Evolutionary conservation across 35 echinoderm and acorn worm genomes (phyloP), one percentile per base, ranked within the genome.

Genomic region (Ophiothrix spiculata): DNA sequence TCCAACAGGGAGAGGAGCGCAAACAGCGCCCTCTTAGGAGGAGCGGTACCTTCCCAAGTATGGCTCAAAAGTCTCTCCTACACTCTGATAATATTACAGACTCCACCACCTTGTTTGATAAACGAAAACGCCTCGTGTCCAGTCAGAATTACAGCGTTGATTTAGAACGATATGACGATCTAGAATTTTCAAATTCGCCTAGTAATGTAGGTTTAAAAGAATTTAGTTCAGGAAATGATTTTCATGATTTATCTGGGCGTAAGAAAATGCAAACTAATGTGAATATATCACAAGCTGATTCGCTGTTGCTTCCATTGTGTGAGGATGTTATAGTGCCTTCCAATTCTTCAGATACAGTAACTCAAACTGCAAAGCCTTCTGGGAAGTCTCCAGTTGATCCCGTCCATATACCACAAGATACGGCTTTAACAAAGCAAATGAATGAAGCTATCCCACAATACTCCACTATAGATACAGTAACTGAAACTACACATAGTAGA

Each of bases 1-100:
- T n/a, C n/a, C n/a, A n/a, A n/a, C n/a, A n/a, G n/a, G n/a, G n/a
- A n/a, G n/a, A n/a, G n/a, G n/a, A n/a, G n/a, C n/a, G n/a, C 31
- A 36, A 81, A 37, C 32, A 6, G 37, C 63, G 84, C 15, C 86
- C 14, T 0, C 75, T 90, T 10, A 36, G 64, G 36, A 77, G 93
- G 10, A 49, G 79, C 32, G 83, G 85, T 17, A 88, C 93, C 3
- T 95, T 83, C 63, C 93, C 93, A 69, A 56, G 35, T 31, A 1
- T 64, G 0, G 31, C n/a, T 25, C 80, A 87, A 39, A 56, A 88
- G 32, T 74, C 86, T 28, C 19, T 32, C 0, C 28, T 64, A 35
- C 63, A 40, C 11, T 87, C 16, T 1, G 10, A 69, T 25, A 28
- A 69, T 25, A 2, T 6, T 69, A 2, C 8, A 25, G 2, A 4